Conservation (phyloP, 2,888 invertebrate species). For the Euclidia mi region DNA sequence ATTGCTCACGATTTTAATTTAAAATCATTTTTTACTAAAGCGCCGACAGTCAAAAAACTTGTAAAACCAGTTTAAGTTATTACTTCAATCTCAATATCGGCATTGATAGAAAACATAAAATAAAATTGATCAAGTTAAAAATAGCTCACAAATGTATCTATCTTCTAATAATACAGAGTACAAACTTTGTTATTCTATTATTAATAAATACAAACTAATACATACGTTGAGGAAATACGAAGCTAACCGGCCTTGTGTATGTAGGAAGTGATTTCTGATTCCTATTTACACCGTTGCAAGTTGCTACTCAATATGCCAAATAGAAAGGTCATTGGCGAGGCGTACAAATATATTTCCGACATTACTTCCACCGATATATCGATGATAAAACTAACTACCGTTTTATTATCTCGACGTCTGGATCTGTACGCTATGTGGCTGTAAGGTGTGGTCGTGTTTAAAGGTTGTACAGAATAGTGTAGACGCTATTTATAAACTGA, state of each 20-base stretch:
- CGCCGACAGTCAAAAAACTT: too few relatives aligned
- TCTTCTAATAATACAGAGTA: not conserved
- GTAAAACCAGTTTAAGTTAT: too few relatives aligned
- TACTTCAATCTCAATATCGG: too few relatives aligned
- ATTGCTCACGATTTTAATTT: too few relatives aligned
- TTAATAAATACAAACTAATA: constrained; percentile 63
- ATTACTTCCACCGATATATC: constrained; percentile 40
- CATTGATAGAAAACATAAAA: too few relatives aligned
- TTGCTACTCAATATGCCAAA: constrained; percentile 63
- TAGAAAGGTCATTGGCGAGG: constrained; percentile 70
- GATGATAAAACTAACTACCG: constrained; percentile 30
- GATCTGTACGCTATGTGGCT: constrained; percentile 13
- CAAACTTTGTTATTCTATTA: constrained; percentile 29
- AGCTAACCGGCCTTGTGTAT: constrained; percentile 63
- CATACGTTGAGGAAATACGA: constrained; percentile 65
- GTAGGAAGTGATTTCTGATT: constrained; percentile 69
- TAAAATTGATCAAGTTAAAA: too few relatives aligned
- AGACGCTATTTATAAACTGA: too few relatives aligned
- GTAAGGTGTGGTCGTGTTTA: too few relatives aligned
- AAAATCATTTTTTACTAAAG: too few relatives aligned
- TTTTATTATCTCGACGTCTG: constrained; percentile 42
- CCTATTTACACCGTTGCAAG: constrained; percentile 60
- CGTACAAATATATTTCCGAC: constrained; percentile 67
- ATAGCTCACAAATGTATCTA: too few relatives aligned
- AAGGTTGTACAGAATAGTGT: too few relatives aligned